phyloP scores from a whole-genome alignment of 2,113 vertebrate genomes.

The Myanophis thanlyinensis region DNA sequence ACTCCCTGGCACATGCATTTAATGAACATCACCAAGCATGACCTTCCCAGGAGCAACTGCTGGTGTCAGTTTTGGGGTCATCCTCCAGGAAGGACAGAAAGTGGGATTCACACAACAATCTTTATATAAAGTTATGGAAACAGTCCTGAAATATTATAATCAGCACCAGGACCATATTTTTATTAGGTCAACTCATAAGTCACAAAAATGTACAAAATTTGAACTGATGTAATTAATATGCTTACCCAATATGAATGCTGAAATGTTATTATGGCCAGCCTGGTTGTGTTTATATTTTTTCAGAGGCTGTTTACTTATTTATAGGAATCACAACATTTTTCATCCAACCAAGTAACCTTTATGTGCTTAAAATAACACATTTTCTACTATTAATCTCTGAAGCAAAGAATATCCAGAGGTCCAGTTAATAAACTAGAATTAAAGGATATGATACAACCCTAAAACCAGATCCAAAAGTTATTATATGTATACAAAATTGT shows the following conservation, averaged over 20 bases:
- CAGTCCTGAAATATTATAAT: not conserved
- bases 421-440: not conserved
- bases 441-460: not conserved
- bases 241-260: not conserved
- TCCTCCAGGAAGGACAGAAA: not conserved
- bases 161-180: not conserved
- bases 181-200: not conserved
- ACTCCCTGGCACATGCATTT: not conserved
- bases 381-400: not conserved
- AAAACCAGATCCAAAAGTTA: not conserved
- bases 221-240: not conserved
- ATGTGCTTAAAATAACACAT: not conserved
- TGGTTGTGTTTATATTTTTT: not conserved
- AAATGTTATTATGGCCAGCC: not conserved
- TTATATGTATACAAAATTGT: not conserved
- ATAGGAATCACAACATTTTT: not conserved
- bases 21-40: not conserved
- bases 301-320: not conserved
- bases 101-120: not conserved
- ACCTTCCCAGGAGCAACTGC: not conserved
- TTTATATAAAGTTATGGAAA: not conserved
- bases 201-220: not conserved
- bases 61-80: not conserved
- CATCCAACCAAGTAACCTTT: not conserved
- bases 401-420: not conserved